Evolutionary conservation across 2,888 invertebrate genomes (phyloP).

Genomic region (Acronicta psi): DNA sequence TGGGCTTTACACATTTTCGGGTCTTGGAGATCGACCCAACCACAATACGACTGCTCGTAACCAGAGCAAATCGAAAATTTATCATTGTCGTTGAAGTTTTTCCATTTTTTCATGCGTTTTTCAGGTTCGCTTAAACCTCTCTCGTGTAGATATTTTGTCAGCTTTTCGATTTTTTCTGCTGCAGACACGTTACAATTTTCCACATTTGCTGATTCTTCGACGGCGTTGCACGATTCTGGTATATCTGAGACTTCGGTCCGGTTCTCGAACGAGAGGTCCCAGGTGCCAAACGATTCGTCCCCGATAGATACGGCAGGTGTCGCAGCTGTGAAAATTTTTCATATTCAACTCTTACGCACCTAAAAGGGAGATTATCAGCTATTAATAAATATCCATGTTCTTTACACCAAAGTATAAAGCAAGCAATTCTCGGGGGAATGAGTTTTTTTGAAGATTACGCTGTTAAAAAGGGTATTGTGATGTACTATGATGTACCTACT

Average conservation of each 20-base stretch:
- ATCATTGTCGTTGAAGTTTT: conserved; percentile 70
- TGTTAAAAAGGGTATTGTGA: background rate
- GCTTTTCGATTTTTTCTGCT: conserved; percentile 87
- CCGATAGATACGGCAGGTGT: conserved; percentile 67
- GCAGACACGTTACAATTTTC: conserved; percentile 62
- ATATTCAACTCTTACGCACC: conserved; percentile 81
- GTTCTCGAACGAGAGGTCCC: conserved; percentile 75
- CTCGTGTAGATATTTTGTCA: conserved; percentile 81
- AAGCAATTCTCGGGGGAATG: background rate
- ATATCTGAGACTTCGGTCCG: conserved; percentile 70
- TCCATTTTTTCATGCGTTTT: conserved; percentile 75
- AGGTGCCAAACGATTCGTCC: conserved; percentile 64
- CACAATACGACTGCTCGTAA: conserved; percentile 53
- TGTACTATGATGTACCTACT: conserved; percentile 17
- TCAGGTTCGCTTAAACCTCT: conserved; percentile 46
- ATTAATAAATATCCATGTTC: background rate
- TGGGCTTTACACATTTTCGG: conserved; percentile 45
- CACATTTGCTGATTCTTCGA: conserved; percentile 67
- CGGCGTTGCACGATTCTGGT: conserved; percentile 59
- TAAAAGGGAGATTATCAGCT: conserved; percentile 54
- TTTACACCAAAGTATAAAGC: background rate
- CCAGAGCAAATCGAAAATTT: conserved; percentile 57
- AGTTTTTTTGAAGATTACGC: background rate
- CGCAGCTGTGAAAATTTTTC: conserved; percentile 83
- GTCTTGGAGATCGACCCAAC: conserved; percentile 73